Conservation (phyloP, 2,888 invertebrate genomes). For the Oxytorus armatus region DNA sequence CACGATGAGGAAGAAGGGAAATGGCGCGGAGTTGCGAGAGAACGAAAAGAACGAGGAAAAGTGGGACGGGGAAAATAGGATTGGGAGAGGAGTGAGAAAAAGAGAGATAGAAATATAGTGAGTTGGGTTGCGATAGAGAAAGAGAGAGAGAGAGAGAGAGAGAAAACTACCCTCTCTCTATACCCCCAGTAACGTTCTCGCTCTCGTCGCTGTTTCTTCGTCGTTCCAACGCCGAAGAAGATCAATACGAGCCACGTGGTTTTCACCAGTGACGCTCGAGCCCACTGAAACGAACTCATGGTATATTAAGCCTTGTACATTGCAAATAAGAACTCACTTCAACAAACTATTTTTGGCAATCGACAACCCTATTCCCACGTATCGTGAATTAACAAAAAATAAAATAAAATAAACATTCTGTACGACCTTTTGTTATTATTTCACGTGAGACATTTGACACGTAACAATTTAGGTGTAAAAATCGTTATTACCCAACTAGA, state of each 20-base stretch:
- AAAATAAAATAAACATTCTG: too few species aligned
- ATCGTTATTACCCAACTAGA: too few species aligned
- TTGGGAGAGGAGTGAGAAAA: slow-evolving; percentile 47
- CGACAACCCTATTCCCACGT: too few species aligned
- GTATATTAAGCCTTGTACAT: slow-evolving; percentile 1
- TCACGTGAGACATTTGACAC: too few species aligned
- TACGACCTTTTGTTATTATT: too few species aligned
- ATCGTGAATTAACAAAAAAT: too few species aligned
- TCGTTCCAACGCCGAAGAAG: slow-evolving; percentile 78
- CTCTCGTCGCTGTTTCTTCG: slow-evolving; percentile 72
- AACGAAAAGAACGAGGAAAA: slow-evolving; percentile 39
- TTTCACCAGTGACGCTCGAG: slow-evolving; percentile 76
- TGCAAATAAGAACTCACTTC: slow-evolving; percentile 1
- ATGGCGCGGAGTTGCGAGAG: slow-evolving; percentile 35
- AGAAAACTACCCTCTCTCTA: slow-evolving; percentile 56
- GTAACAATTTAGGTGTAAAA: too few species aligned
- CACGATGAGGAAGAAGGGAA: slow-evolving; percentile 67
- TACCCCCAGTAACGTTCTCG: slow-evolving; percentile 51
- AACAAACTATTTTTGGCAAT: too few species aligned
- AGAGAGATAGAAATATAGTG: slow-evolving; percentile 68
- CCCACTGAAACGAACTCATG: slow-evolving; percentile 32
- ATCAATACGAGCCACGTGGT: slow-evolving; percentile 84
- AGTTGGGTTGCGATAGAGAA: slow-evolving; percentile 49
- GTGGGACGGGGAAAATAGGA: slow-evolving; percentile 40
- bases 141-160: slow-evolving; percentile 50